Conservation (phyloP, 1,140 invertebrate species). For the Chionoecetes opilio region DNA sequence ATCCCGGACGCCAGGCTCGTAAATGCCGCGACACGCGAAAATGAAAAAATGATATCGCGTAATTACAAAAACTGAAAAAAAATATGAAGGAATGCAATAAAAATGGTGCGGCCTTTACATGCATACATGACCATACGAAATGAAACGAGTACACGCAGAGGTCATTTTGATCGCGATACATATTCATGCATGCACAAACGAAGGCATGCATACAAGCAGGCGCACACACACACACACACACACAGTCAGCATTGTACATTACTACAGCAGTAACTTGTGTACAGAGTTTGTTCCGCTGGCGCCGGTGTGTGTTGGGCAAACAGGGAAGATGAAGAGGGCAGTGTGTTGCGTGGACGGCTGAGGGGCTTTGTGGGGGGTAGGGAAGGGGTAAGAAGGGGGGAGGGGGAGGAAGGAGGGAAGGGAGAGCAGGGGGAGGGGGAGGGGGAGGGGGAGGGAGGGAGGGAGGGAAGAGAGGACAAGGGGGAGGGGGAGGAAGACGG, state of each 20-base stretch:
- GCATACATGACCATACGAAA: not conserved
- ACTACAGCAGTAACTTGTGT: conserved; percentile 28
- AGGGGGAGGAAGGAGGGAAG: not conserved
- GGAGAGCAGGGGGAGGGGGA: not conserved
- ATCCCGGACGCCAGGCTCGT: too few relatives aligned
- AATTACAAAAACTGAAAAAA: too few relatives aligned
- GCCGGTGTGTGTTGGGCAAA: not conserved
- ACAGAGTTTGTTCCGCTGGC: conserved; percentile 16
- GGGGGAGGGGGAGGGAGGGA: not conserved
- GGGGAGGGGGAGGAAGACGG: not conserved
- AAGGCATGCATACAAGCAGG: not conserved
- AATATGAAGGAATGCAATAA: too few relatives aligned
- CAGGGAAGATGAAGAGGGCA: conserved; percentile 49
- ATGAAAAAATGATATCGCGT: too few relatives aligned
- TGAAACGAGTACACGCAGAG: not conserved
- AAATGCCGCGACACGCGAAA: too few relatives aligned
- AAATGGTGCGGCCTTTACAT: too few relatives aligned
- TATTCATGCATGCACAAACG: not conserved
- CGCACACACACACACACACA: conserved; percentile 25
- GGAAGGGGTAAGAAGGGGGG: not conserved
- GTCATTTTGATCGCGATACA: not conserved
- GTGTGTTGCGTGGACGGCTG: not conserved
- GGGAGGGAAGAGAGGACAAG: not conserved
- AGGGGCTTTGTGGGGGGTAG: not conserved
- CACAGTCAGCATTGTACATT: conserved; percentile 11